A percentile compares a stretch with the other conserved stretches of the same genome.
Conservation (phyloP, 30 jellyfish, hydroid and myxozoan genomes). For the Aurelia coerulea region DNA sequence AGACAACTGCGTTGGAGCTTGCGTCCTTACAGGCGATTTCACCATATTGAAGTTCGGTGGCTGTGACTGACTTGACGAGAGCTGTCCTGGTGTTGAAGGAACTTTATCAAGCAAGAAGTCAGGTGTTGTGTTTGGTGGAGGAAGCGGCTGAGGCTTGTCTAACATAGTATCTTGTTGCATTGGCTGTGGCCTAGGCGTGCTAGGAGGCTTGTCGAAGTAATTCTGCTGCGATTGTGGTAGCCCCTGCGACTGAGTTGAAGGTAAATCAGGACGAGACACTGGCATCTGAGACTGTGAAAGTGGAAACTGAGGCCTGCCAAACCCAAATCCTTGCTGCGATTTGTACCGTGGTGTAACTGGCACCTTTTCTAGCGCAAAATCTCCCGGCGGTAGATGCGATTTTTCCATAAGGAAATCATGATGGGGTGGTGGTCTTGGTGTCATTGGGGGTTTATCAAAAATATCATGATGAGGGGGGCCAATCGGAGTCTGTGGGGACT, state of each 20-base stretch:
- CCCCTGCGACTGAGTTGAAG: constrained; percentile 25
- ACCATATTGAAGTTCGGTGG: constrained; percentile 42
- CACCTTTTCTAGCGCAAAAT: constrained; percentile 41
- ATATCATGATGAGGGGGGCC: constrained; percentile 58
- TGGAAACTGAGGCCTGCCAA: constrained; percentile 56
- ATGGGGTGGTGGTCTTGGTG: constrained; percentile 47
- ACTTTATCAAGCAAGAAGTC: constrained; percentile 41
- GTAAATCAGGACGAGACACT: constrained; percentile 13
- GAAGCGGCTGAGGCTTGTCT: constrained; percentile 9
- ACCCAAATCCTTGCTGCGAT: constrained; percentile 34
- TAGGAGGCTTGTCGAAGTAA: constrained; percentile 51
- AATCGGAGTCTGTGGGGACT: constrained; percentile 63
- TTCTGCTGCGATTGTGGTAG: constrained; percentile 32
- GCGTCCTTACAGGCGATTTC: constrained; percentile 54
- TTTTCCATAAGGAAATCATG: constrained; percentile 63
- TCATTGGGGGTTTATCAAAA: constrained; percentile 60
- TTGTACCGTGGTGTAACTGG: constrained; percentile 58
- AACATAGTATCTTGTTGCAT: constrained; percentile 39
- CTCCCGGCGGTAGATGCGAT: constrained; percentile 48
- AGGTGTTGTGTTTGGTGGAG: constrained; percentile 25
- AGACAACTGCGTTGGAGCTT: constrained; percentile 47
- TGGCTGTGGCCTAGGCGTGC: constrained; percentile 53
- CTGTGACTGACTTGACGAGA: constrained; percentile 38
- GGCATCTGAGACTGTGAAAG: constrained; percentile 19
- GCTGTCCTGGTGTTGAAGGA: constrained; percentile 37